Evolutionary conservation across 1,140 invertebrate species (phyloP).

Genomic region (Hylaeus anthracinus): DNA sequence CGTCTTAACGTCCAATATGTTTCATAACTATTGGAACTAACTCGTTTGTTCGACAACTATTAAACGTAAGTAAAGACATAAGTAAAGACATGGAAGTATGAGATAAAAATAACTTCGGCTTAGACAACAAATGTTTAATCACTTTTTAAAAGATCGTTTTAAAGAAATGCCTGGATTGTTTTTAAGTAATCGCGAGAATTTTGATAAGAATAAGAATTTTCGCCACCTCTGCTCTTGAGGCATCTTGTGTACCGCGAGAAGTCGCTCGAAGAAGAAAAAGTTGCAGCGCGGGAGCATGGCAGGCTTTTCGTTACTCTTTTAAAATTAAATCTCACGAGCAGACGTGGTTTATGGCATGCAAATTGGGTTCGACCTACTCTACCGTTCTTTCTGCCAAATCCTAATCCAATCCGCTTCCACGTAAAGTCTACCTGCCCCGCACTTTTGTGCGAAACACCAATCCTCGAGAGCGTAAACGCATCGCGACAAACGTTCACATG

Average conservation of each 20-base stretch:
- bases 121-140: too few relatives aligned
- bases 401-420: slow-evolving; percentile 64
- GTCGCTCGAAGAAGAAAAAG: background rate
- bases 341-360: slow-evolving; percentile 66
- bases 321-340: slow-evolving; percentile 58
- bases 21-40: too few relatives aligned
- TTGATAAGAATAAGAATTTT: too few relatives aligned
- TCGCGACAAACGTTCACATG: background rate
- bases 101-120: too few relatives aligned
- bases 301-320: slow-evolving; percentile 28
- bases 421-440: slow-evolving; percentile 47
- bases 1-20: too few relatives aligned
- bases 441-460: slow-evolving; percentile 51
- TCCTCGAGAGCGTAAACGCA: slow-evolving; percentile 7
- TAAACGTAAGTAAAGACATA: too few relatives aligned
- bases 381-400: slow-evolving; percentile 61
- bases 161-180: too few relatives aligned
- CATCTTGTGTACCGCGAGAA: background rate
- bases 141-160: too few relatives aligned
- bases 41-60: too few relatives aligned
- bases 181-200: too few relatives aligned
- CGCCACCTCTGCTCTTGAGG: too few relatives aligned
- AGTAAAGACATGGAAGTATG: too few relatives aligned
- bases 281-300: background rate
- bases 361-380: slow-evolving; percentile 62